A percentile compares a stretch with the other conserved stretches of the same genome.
Conservation (phyloP, 1,140 invertebrate genomes). For the Augochlora pura region DNA sequence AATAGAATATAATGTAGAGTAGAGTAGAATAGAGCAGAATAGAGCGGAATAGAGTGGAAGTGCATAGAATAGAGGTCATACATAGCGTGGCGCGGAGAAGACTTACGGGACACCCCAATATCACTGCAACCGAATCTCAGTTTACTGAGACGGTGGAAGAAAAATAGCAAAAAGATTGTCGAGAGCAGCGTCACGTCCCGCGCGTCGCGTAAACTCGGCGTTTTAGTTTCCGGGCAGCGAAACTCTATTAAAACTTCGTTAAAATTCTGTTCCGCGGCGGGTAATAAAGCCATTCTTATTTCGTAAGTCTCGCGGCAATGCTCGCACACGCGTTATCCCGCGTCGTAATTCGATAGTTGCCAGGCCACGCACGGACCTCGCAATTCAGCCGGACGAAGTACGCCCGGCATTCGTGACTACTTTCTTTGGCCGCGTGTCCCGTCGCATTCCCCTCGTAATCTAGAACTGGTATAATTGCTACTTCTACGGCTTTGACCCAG, state of each 20-base stretch:
- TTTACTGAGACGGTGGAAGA: neutral
- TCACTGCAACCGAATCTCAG: no score
- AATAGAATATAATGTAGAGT: no score
- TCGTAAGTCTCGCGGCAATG: neutral
- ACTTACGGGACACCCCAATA: neutral
- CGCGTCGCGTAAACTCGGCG: neutral
- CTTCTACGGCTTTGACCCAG: neutral
- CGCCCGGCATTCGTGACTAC: neutral
- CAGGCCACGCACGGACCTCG: neutral
- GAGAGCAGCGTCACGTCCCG: no score
- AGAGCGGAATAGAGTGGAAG: no score
- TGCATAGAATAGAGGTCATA: no score
- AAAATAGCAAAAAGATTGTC: neutral
- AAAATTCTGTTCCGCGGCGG: conserved; percentile 4
- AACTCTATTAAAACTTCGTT: conserved; percentile 23
- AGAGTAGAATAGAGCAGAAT: no score
- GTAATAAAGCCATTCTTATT: neutral
- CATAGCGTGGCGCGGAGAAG: no score
- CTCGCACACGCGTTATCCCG: neutral
- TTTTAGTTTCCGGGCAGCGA: neutral
- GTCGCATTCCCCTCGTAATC: neutral
- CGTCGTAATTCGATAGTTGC: neutral
- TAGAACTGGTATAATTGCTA: neutral
- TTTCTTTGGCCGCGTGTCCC: neutral
- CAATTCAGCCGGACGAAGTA: conserved; percentile 20